Evolutionary conservation across 2,113 vertebrate species (phyloP).

Genomic region (Trichomycterus rosablanca): DNA sequence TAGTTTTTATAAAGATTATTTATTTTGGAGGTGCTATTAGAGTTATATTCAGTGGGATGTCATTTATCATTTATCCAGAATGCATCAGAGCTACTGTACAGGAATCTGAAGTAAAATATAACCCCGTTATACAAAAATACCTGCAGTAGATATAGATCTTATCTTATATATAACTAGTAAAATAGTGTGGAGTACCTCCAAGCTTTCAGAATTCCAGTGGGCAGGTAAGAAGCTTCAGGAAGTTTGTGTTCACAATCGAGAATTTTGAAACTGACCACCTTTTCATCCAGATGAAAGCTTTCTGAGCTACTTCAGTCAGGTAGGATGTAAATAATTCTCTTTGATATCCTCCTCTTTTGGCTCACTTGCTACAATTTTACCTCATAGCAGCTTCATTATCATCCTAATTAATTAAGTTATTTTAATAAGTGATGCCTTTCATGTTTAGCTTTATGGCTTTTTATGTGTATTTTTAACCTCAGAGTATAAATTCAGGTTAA

Average conservation of each 20-base stretch:
- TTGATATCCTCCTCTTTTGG: slow-evolving; percentile 34
- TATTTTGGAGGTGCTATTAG: slow-evolving; percentile 1
- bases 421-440: slow-evolving; percentile 32
- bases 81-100: too few species aligned
- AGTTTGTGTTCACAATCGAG: slow-evolving; percentile 20
- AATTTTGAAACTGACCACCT: slow-evolving; percentile 41
- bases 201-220: slow-evolving; percentile 2
- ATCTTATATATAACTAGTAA: not conserved
- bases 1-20: slow-evolving; percentile 26
- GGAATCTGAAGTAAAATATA: too few species aligned
- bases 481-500: slow-evolving; percentile 5
- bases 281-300: slow-evolving; percentile 43
- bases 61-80: too few species aligned
- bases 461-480: slow-evolving; percentile 17
- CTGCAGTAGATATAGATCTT: not conserved
- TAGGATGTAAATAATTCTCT: slow-evolving; percentile 47
- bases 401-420: slow-evolving; percentile 19
- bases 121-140: too few species aligned
- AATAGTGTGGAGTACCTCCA: not conserved
- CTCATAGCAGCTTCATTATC: slow-evolving; percentile 33
- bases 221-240: slow-evolving; percentile 8
- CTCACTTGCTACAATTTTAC: slow-evolving; percentile 15
- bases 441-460: slow-evolving; percentile 6
- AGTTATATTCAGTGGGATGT: not conserved
- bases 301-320: slow-evolving; percentile 32